Evolutionary conservation across 2,113 vertebrate genomes (phyloP).

Genomic region (Anhinga rufa): DNA sequence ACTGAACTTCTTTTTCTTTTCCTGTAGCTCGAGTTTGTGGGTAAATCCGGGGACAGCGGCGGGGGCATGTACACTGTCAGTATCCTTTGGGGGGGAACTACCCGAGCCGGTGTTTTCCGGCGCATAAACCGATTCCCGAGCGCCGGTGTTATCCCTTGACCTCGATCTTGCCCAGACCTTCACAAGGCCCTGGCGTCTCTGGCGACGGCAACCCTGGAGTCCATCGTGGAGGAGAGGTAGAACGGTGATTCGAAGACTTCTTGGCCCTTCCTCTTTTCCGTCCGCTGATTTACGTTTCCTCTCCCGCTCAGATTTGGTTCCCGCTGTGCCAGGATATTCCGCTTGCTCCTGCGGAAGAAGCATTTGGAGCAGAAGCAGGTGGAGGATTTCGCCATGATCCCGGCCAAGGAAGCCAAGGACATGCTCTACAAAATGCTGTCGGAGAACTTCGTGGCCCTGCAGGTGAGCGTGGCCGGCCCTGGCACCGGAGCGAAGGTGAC

Average conservation of each 20-base stretch:
- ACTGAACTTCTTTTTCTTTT: not conserved
- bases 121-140: fast-evolving
- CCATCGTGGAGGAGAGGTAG: conserved; percentile 92
- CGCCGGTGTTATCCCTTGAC: conserved; percentile 57
- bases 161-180: conserved; percentile 71
- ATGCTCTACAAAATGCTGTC: conserved; percentile 96
- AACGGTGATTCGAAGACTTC: fast-evolving
- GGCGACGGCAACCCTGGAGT: conserved; percentile 87
- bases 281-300: not conserved
- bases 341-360: conserved; percentile 84
- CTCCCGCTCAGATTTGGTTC: conserved; percentile 82
- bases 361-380: conserved; percentile 97
- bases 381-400: conserved; percentile 98
- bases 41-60: conserved; percentile 89
- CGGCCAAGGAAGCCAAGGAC: conserved; percentile 96
- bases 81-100: conserved; percentile 78
- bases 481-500: not conserved
- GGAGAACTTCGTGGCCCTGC: conserved; percentile 86
- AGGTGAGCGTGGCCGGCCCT: conserved; percentile 61
- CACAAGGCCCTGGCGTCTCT: conserved; percentile 84
- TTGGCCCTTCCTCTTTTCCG: fast-evolving
- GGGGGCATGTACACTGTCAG: conserved; percentile 92
- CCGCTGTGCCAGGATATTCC: conserved; percentile 89
- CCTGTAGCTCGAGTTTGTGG: conserved; percentile 89
- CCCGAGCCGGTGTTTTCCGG: fast-evolving